Base-by-base conservation (phyloP, 1,140 invertebrate genomes). In the Philaenus spumarius region DNA sequence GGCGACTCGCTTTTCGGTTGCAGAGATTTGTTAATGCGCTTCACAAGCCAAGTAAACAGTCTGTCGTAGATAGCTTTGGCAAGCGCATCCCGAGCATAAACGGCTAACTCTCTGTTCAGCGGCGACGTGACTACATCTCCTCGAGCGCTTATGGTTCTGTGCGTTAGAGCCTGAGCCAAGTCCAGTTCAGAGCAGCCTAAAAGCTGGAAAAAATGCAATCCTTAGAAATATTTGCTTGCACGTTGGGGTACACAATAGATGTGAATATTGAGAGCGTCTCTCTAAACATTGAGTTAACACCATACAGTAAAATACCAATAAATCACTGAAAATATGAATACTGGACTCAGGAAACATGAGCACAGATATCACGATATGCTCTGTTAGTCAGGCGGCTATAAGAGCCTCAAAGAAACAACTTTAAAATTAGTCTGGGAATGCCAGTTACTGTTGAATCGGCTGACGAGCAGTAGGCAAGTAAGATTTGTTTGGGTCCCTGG, bases 11-110 rank as follows among this genome's bases (percentile, higher is more conserved):
- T 71, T 5, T 73, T 71, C 0, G 81, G 78, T 37, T 84, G 78
- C 2, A 95, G 73, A 0, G 90, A 90, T 24, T 79, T 73, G 69
- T 96, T 96, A 3, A 94, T 72, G 59, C 86, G 79, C 6, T 78
- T 75, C 2, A 95, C 90, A 9, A 96, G 78, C 92, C 92, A 95
- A 30, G 85, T 85, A 73, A 96, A 96, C 54, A 94, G 75, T 51
- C 91, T 80, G 66, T 93, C 92, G 64, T 94, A 94, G 0, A 93
- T 77, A 15, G 90, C 89, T 70, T 94, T 94, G n/a, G 89, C 85
- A 1, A 93, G 71, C 1, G 89, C 90, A 73, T 93, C 90, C 30
- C 89, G 71, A 1, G 88, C 90, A 74, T 89, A 92, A 47, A 86
- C 79, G 12, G 87, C 85, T 66, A 90, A 77, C 64, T 89, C 89